Conservation (phyloP, 1,140 invertebrate genomes). For the Lamellibrachia luymesi region DNA sequence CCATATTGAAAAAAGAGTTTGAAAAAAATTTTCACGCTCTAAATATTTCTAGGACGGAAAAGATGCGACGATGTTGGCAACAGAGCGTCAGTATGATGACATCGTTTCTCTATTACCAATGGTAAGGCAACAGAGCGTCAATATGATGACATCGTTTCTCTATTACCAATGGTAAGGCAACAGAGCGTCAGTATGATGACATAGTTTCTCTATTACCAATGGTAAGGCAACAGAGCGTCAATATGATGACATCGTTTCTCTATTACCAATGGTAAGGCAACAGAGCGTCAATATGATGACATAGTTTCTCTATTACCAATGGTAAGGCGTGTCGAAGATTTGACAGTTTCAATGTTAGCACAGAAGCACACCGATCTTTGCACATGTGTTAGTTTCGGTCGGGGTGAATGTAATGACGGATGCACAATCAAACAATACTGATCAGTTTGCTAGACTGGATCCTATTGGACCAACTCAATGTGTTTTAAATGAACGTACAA, state of each 20-base stretch:
- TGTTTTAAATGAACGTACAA: too few species aligned
- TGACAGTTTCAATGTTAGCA: not conserved
- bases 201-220: not conserved
- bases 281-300: not conserved
- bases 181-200: not conserved
- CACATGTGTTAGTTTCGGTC: too few species aligned
- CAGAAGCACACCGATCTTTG: not conserved
- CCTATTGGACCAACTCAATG: too few species aligned
- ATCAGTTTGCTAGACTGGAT: too few species aligned
- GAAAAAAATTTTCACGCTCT: too few species aligned
- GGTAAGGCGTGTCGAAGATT: not conserved
- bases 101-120: not conserved
- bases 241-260: not conserved
- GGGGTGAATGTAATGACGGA: too few species aligned
- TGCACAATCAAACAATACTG: too few species aligned
- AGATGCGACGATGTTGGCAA: not conserved
- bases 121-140: not conserved
- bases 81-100: not conserved
- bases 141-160: not conserved
- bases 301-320: not conserved
- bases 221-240: not conserved
- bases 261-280: not conserved
- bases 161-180: not conserved
- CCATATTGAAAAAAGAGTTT: too few species aligned
- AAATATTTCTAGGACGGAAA: not conserved